These are phyloP conservation scores for Leptopilina myrica DNA, from an alignment of 2,888 invertebrate species.

Conservation along the genomic window DNA sequence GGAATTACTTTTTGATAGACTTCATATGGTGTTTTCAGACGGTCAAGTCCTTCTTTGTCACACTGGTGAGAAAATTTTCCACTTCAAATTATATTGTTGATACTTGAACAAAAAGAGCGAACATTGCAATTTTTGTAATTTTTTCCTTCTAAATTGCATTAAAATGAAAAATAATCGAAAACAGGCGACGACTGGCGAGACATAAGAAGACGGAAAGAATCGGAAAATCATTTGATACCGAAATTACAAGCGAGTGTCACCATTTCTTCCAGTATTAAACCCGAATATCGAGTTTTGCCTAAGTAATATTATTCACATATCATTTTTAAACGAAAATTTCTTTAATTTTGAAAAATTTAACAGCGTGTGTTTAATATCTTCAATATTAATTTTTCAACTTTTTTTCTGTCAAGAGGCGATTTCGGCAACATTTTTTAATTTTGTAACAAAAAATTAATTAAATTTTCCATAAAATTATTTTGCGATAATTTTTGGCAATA, in stretches of 20 bases:
- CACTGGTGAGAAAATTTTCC: slow-evolving; percentile 74
- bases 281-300: slow-evolving; percentile 84
- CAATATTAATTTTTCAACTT: no score
- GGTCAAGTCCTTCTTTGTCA: slow-evolving; percentile 82
- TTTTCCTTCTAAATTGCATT: slow-evolving; percentile 76
- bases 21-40: slow-evolving; percentile 84
- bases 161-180: background rate
- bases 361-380: no score
- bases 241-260: slow-evolving; percentile 82
- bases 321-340: background rate
- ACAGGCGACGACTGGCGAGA: slow-evolving; percentile 87
- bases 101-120: slow-evolving; percentile 82
- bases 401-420: no score
- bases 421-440: no score
- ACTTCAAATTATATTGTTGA: slow-evolving; percentile 71
- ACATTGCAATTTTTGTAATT: slow-evolving; percentile 81
- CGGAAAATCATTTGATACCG: slow-evolving; percentile 86
- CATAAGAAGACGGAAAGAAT: slow-evolving; percentile 83
- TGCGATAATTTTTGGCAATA: no score
- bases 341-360: no score
- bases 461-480: no score
- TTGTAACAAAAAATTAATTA: no score
- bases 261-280: slow-evolving; percentile 86
- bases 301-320: slow-evolving; percentile 74
- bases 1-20: slow-evolving; percentile 87